Evolutionary conservation across 2,113 vertebrate species (phyloP), one percentile per base, ranked within the genome.

Genomic region (Colius striatus): DNA sequence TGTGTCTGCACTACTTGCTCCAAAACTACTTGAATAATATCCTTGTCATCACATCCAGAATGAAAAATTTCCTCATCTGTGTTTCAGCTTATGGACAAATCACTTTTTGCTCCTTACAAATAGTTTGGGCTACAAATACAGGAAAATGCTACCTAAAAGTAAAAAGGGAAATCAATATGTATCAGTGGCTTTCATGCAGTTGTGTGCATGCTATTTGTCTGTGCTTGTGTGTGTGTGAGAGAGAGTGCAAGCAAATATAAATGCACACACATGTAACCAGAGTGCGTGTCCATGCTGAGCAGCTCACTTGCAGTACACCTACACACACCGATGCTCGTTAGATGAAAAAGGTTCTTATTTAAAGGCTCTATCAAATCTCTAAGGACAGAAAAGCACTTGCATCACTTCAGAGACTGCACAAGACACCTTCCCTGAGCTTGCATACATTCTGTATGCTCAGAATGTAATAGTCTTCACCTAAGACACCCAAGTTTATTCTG

Each of bases 271-370:
- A 1, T 16, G 2, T 48, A 48, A 10, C 15, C 50, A 54, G 30
- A 65, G 58, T 12, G 15, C 34, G 20, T 51, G 47, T 43, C 47
- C 21, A 5, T 11, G 6, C 43, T 82, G 45, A 45, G 47, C 14
- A 61, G 63, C 76, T 87, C 43, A 13, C 30, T 70, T 85, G 50
- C 55, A 55, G 18, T 20, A 50, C 38, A 36, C 10, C 25, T 50
- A 7, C 55, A 41, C 32, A 57, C 9, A n/a, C 6, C 1, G 0
- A 0, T 29, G 47, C 21, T 78, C 21, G 8, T 32, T 32, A 14
- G 5, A 45, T 21, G 30, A 63, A 84, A 60, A 45, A 57, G 8
- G 16, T 48, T 90, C 34, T 74, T 63, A 13, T 30, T 72, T 53
- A 55, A 72, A 68, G 92, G 34, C 43, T 32, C 19, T 27, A 32